phyloP scores from a whole-genome alignment of 2,113 vertebrate genomes.

The Leuciscus idus region DNA sequence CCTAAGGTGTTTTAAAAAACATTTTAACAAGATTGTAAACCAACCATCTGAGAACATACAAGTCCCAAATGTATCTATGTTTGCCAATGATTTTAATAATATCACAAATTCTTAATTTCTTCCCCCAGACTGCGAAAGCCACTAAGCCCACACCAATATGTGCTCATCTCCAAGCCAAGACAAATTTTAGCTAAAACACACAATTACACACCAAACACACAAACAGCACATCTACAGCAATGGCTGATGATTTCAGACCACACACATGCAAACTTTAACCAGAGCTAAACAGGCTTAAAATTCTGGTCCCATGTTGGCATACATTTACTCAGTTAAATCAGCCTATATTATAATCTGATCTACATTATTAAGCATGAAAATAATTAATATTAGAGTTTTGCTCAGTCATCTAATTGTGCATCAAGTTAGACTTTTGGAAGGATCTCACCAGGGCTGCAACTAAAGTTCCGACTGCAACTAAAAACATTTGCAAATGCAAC shows the following conservation, averaged over 20 bases:
- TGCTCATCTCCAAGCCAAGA: constrained; percentile 64
- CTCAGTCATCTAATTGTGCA: background rate
- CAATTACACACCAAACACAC: constrained; percentile 6
- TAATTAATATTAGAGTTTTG: background rate
- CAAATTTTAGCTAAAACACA: constrained; percentile 53
- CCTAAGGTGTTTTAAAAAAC: constrained; percentile 69
- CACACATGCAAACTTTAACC: background rate
- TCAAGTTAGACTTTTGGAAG: background rate
- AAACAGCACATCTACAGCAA: background rate
- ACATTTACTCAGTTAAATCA: background rate
- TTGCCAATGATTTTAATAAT: constrained; percentile 75
- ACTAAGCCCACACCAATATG: constrained; percentile 74
- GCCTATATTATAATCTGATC: background rate
- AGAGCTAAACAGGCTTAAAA: background rate
- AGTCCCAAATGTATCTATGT: constrained; percentile 53
- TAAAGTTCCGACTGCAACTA: background rate
- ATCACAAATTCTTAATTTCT: constrained; percentile 62
- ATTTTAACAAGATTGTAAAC: constrained; percentile 72
- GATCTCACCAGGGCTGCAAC: background rate
- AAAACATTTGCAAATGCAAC: background rate
- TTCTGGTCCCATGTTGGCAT: background rate
- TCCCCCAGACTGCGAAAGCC: constrained; percentile 67
- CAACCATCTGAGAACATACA: constrained; percentile 69
- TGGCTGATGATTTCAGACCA: background rate
- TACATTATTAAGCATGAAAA: background rate